phyloP scores from a whole-genome alignment of 1,140 invertebrate genomes.

The Druon quercuslanigerum region DNA sequence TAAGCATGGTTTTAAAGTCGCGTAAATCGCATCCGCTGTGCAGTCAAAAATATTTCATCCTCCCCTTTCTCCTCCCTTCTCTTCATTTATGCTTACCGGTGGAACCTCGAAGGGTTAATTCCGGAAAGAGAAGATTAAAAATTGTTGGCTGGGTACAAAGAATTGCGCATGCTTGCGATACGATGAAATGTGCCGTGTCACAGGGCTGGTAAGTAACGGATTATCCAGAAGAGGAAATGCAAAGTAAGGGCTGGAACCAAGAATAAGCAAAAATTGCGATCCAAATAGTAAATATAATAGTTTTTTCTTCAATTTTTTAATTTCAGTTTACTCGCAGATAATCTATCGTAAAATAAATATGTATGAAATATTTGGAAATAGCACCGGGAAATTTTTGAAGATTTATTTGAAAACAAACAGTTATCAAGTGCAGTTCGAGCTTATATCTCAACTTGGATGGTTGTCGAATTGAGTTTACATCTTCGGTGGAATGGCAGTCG shows the following conservation, averaged over 20 bases:
- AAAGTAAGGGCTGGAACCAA: background rate
- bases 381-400: no score
- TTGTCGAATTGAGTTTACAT: background rate
- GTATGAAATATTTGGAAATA: no score
- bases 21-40: background rate
- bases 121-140: constrained; percentile 9
- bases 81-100: background rate
- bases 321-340: no score
- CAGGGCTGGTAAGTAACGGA: background rate
- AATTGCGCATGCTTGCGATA: no score
- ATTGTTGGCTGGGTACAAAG: background rate
- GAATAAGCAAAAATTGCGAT: background rate
- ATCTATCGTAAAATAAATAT: no score
- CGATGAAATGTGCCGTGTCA: no score
- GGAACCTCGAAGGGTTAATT: background rate
- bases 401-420: background rate
- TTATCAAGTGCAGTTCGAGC: background rate
- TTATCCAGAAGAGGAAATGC: background rate
- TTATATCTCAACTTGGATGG: background rate
- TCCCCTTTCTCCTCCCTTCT: background rate
- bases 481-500: no score
- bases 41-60: no score
- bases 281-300: background rate
- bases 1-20: constrained; percentile 22
- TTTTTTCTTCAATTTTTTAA: no score